phyloP scores from a whole-genome alignment of 2,888 invertebrate genomes.

The Drosophila robusta region DNA sequence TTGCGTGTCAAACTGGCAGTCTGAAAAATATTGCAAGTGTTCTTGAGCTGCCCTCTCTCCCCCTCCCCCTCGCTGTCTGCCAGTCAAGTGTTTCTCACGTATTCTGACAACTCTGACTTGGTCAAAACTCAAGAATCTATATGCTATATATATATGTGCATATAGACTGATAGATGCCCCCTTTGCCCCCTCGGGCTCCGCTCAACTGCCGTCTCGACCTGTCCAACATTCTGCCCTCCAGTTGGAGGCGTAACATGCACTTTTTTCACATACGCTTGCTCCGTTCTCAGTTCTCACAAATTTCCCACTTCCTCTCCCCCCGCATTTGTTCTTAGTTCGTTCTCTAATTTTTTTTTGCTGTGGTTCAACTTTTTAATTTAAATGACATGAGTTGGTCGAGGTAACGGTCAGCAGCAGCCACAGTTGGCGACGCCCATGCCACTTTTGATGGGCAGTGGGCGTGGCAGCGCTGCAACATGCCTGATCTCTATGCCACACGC shows the following conservation, averaged over 20 bases:
- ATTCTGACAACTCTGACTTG: slow-evolving; percentile 66
- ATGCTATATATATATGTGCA: slow-evolving; percentile 26
- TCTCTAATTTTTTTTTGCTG: slow-evolving; percentile 55
- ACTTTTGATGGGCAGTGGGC: slow-evolving; percentile 69
- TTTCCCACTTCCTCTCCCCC: background rate
- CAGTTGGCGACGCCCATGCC: slow-evolving; percentile 61
- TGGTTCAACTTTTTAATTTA: slow-evolving; percentile 76
- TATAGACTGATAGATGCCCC: slow-evolving; percentile 5
- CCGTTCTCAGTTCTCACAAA: slow-evolving; percentile 6
- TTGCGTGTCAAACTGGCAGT: slow-evolving; percentile 30
- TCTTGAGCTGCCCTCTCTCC: slow-evolving; percentile 11
- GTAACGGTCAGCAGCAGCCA: slow-evolving; percentile 7
- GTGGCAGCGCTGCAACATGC: slow-evolving; percentile 47
- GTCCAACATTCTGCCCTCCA: slow-evolving; percentile 21
- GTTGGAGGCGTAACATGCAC: slow-evolving; percentile 54
- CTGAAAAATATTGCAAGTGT: slow-evolving; percentile 46
- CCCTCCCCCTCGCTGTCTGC: slow-evolving; percentile 32
- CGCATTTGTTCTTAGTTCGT: slow-evolving; percentile 15
- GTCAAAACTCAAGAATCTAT: slow-evolving; percentile 73
- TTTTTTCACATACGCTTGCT: slow-evolving; percentile 14
- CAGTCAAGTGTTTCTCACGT: slow-evolving; percentile 58
- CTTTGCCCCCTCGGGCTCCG: background rate
- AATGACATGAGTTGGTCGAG: slow-evolving; percentile 67
- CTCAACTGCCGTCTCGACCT: slow-evolving; percentile 46
- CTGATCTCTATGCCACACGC: slow-evolving; percentile 62